Evolutionary conservation across 2,797 vertebrate species (phyloP), one percentile per base, ranked within the genome.

Genomic region (Psittacula echo): DNA sequence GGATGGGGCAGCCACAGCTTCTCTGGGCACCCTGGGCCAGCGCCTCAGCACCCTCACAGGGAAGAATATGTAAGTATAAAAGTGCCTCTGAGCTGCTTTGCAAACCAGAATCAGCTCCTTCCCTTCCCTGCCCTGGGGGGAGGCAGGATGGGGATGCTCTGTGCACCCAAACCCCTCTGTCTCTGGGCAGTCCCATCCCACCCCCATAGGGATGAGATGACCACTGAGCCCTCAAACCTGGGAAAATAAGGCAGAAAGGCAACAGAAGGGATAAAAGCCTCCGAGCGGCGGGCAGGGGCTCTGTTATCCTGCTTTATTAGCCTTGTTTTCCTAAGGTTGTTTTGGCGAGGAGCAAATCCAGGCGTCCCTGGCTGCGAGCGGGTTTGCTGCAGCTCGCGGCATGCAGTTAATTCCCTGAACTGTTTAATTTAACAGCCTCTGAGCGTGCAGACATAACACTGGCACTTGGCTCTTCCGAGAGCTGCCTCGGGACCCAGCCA

Each of bases 341-440:
- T 79, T 77, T 88, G 88, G 80, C 15, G 3, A 76, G 90, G 71
- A 93, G 83, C 60, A 61, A 68, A 85, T 51, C 44, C 94, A 94
- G 91, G 41, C 62, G 1, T 32, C 94, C 58, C 91, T 88, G 93
- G 91, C 89, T 83, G 84, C 0, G 13, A 70, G 90, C 2, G 11
- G 91, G 75, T 80, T 92, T 85, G 87, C 89, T 45, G 95, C 94
- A 85, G 94, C 89, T 91, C 67, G 7, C 10, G 54, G 83, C 85
- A 4, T 14, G 64, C 67, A 22, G 62, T 76, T 85, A 95, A 95
- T 94, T 95, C 95, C 96, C 88, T 30, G n/a, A 95, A 19, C 86
- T 93, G 91, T 93, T 95, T 95, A 90, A 93, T 87, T 95, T 39
- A 87, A 87, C 92, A 73, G 89, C 77, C 88, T 90, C 92, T 3